A percentile compares a stretch with the other conserved stretches of the same genome.
Evolutionary conservation across 23 tunicate species (phyloP).

Genomic region (Botrylloides violaceus): DNA sequence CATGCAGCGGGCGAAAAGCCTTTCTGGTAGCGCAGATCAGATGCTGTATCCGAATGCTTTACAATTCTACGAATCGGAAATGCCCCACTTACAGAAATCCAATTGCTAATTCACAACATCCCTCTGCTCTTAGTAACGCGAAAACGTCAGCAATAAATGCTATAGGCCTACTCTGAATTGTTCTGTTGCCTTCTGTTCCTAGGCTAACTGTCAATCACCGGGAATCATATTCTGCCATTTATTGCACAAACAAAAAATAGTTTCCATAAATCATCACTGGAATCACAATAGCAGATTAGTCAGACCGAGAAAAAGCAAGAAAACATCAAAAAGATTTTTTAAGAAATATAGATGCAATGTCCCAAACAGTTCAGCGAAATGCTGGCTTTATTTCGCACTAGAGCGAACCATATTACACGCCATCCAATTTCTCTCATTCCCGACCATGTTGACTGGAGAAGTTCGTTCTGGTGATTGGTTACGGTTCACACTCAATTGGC

Average conservation of each 20-base stretch:
- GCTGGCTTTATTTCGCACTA: not conserved
- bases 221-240: slow-evolving; percentile 2
- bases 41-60: no score
- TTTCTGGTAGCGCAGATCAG: no score
- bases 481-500: not conserved
- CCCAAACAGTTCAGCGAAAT: not conserved
- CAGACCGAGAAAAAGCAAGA: not conserved
- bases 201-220: no score
- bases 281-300: slow-evolving; percentile 2
- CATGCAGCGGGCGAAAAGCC: no score
- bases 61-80: no score
- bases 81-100: no score
- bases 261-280: not conserved
- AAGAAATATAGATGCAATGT: not conserved
- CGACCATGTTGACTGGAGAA: not conserved
- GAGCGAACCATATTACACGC: not conserved
- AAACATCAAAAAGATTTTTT: not conserved
- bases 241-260: not conserved
- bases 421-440: not conserved
- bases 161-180: no score
- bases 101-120: no score
- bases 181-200: no score
- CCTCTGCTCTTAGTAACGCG: no score
- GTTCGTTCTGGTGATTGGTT: not conserved
- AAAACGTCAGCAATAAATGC: no score